Conservation (phyloP, 1,140 invertebrate species). For the Cyclargus thomasi region DNA sequence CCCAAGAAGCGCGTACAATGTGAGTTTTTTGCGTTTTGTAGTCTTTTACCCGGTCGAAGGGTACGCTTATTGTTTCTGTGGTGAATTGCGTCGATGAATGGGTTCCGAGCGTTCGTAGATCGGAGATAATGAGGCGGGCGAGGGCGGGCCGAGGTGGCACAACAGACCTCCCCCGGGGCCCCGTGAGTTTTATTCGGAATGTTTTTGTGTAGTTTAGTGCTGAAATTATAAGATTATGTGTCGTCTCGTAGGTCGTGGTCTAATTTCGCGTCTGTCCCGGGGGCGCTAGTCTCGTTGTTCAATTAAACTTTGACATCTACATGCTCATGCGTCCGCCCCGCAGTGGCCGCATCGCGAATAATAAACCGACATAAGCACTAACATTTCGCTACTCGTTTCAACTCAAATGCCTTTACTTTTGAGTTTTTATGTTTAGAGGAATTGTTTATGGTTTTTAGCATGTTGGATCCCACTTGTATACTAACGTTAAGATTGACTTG, state of each 20-base stretch:
- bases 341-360: slow-evolving; percentile 22
- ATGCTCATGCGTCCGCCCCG: slow-evolving; percentile 24
- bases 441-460: background rate
- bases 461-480: no score
- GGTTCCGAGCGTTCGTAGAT: slow-evolving; percentile 57
- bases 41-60: slow-evolving; percentile 62
- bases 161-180: slow-evolving; percentile 60
- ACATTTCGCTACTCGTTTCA: background rate
- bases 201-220: slow-evolving; percentile 5
- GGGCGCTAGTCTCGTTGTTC: slow-evolving; percentile 31
- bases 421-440: background rate
- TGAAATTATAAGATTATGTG: slow-evolving; percentile 17
- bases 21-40: slow-evolving; percentile 60
- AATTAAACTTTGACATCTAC: slow-evolving; percentile 48
- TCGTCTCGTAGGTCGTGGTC: slow-evolving; percentile 23
- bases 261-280: slow-evolving; percentile 23
- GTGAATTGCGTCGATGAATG: slow-evolving; percentile 66
- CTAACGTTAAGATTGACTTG: no score
- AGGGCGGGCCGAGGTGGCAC: slow-evolving; percentile 52
- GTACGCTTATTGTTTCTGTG: slow-evolving; percentile 67
- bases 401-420: background rate
- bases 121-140: slow-evolving; percentile 56
- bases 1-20: slow-evolving; percentile 65
- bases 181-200: background rate
- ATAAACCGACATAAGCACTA: slow-evolving; percentile 21